A percentile compares a stretch with the other conserved stretches of the same genome.
Evolutionary conservation across 2,797 vertebrate genomes (phyloP).

Genomic region (Anolis apletophallus): DNA sequence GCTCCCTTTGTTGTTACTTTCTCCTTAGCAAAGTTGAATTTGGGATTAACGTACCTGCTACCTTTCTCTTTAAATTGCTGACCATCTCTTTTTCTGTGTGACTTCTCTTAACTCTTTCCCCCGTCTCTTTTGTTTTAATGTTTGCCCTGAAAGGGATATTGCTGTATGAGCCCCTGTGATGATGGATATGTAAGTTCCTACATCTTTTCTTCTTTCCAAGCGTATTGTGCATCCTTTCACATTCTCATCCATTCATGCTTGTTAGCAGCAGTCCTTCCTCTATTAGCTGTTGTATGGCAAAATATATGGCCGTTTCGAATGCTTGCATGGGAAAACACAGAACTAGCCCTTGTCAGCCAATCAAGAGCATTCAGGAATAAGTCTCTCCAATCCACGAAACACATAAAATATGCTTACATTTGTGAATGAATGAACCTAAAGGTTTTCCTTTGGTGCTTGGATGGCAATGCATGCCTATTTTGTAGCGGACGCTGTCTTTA

Average conservation of each 20-base stretch:
- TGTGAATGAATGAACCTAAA: not conserved
- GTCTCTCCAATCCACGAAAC: not conserved
- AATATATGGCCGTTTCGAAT: not conserved
- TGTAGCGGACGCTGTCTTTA: not conserved
- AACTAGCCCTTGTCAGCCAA: too few relatives aligned
- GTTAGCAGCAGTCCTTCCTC: conserved; percentile 21
- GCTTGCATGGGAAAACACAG: conserved; percentile 52
- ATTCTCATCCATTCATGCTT: conserved; percentile 45
- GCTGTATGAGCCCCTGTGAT: conserved; percentile 93
- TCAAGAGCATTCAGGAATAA: not conserved
- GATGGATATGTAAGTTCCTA: conserved; percentile 94
- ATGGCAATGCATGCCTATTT: not conserved
- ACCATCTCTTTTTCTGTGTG: conserved; percentile 44
- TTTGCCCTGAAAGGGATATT: conserved; percentile 90
- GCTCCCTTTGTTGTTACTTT: not conserved
- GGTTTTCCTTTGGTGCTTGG: not conserved
- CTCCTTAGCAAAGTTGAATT: conserved; percentile 42
- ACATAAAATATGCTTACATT: not conserved
- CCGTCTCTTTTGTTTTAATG: conserved; percentile 73
- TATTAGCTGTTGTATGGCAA: conserved; percentile 39
- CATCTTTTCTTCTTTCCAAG: conserved; percentile 69
- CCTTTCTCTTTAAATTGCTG: not conserved
- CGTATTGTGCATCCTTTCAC: conserved; percentile 63
- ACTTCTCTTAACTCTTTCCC: conserved; percentile 65
- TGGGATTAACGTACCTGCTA: conserved; percentile 1